Base-by-base conservation (phyloP, 1,140 invertebrate species). In the Oedothorax gibbosus region DNA sequence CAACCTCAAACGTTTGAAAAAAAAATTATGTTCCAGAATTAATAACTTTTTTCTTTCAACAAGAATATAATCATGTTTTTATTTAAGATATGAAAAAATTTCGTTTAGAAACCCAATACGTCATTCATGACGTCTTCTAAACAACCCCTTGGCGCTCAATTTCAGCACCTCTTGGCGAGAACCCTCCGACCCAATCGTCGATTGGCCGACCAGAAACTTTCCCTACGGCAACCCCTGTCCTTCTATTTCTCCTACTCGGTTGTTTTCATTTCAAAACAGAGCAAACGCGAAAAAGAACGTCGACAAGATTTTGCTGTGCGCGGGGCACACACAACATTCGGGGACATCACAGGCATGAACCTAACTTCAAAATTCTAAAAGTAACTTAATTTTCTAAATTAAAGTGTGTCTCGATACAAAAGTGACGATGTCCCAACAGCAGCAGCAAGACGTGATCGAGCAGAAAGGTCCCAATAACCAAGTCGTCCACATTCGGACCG, bases 401-500 rank as follows among this genome's bases (percentile, higher is more conserved):
- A 9, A 57, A 15, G 66, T 14, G 11, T 14, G 15, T 20, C n/a
- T 49, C 4, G 21, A 18, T n/a, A 69, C 14, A 69, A 18, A 68
- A 71, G 78, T 15, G n/a, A 76, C 75, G 54, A 86, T 86, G 86
- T 86, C 86, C 75, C 77, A 79, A 35, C 35, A 35, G 35, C 35
- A 35, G 8, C 71, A 56, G 21, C 73, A 77, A 69, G 84, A 85
- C 75, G 76, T 80, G 51, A 80, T 85, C 84, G 77, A 80, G 73
- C 76, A 85, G 77, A 85, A 80, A 66, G 77, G 76, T 56, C 60
- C 72, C 20, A 49, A 21, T 14, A 84, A 85, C 64, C 84, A 85
- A 49, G 77, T 85, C 20, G 76, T 85, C 21, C 84, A 80, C 57
- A 85, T 85, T 65, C 84, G 84, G 50, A 85, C 76, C 57, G 84